Base-by-base conservation (phyloP, 2,113 vertebrate genomes). In the Heloderma charlesbogerti region DNA sequence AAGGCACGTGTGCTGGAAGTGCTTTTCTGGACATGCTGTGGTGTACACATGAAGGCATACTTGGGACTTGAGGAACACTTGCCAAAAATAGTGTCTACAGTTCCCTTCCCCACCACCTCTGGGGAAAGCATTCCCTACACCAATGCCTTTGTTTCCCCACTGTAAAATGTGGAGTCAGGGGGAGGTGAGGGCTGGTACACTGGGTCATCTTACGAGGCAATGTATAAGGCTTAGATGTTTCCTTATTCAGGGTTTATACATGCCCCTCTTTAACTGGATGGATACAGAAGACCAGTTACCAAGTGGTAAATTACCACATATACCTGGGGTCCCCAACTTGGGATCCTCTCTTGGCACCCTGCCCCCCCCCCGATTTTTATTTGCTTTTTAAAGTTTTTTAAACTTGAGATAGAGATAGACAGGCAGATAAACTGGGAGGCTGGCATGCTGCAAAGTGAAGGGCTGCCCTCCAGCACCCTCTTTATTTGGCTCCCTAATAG, bases 71-170 rank as follows among this genome's bases (percentile, higher is more conserved):
- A 20, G 10, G 6, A 2, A 2, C 31, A 31, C 27, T 34, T 57
- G 80, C 51, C 51, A 37, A n/a, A 82, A 40, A 20, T 29, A 7
- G 63, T 6, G 22, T 16, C 31, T 29, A 29, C 74, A 84, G 82
- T n/a, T 77, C 93, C 29, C 6, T 0, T 1, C 2, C 91, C 84
- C 88, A 86, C 18, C 84, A 87, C 90, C 87, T 88, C 92, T 82
- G 90, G 91, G 87, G 94, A 83, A 86, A 40, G 29, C 89, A 0
- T 82, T 0, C 92, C 95, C 92, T 92, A 92, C 87, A 93, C 77
- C 91, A 92, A 93, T 94, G 93, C 95, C 96, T 95, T 93, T 87
- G 78, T 89, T 94, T 18, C 74, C 91, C 66, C 0, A 0, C 1
- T 34, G 57, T 94, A 90, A 75, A 91, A 71, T 6, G 69, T 80